Conservation (phyloP, 2,797 vertebrate genomes). For the Tragopan temminckii region DNA sequence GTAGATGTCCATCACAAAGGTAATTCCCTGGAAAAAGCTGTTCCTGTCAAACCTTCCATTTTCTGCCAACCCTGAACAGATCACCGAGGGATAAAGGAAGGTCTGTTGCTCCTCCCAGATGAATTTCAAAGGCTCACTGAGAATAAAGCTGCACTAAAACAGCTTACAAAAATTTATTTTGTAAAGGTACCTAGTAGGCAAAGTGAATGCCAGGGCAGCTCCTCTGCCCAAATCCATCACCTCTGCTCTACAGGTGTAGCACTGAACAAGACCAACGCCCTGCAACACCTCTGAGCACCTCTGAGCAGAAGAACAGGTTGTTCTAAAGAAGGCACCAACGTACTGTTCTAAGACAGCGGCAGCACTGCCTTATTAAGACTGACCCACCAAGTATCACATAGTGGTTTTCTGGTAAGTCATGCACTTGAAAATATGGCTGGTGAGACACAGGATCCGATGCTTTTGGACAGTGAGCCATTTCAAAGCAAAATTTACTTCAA, state of each 20-base stretch:
- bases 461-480: not conserved
- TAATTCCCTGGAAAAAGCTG: not conserved
- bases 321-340: not conserved
- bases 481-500: not conserved
- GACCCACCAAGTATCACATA: accelerated
- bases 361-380: not conserved
- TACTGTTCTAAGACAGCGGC: not conserved
- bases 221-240: not conserved
- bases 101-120: accelerated
- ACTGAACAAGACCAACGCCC: not conserved
- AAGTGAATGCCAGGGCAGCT: not conserved
- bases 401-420: not conserved
- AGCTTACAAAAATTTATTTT: not conserved
- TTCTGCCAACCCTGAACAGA: not conserved
- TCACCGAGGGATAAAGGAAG: not conserved
- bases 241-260: not conserved
- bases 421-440: not conserved
- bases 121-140: not conserved
- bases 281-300: not conserved
- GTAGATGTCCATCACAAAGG: not conserved
- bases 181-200: accelerated
- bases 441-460: not conserved
- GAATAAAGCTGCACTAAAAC: not conserved
- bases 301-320: not conserved
- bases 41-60: not conserved